These are phyloP conservation scores for Apamea sordens DNA, from an alignment of 2,888 invertebrate species.

Conservation along the genomic window DNA sequence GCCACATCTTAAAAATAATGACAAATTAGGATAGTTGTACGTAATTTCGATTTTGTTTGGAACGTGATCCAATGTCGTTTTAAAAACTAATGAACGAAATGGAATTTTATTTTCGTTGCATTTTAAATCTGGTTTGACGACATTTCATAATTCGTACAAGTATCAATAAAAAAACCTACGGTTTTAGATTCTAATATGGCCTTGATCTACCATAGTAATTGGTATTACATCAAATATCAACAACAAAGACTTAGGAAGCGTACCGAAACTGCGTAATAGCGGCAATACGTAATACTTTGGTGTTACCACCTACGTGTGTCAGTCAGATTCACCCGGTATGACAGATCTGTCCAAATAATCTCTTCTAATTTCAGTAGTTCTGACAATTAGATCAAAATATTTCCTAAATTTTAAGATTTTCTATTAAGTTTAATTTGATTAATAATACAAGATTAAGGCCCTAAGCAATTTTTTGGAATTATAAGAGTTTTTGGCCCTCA, in stretches of 20 bases:
- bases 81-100: conserved; percentile 27
- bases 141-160: background rate
- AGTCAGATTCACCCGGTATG: background rate
- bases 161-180: background rate
- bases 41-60: conserved; percentile 17
- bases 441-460: background rate
- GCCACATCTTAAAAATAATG: conserved; percentile 21
- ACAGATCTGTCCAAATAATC: conserved; percentile 12
- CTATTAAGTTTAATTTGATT: background rate
- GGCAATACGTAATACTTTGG: conserved; percentile 34
- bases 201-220: conserved; percentile 24
- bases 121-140: conserved; percentile 20
- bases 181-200: background rate
- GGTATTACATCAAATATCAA: conserved; percentile 30
- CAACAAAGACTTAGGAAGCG: conserved; percentile 10
- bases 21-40: background rate
- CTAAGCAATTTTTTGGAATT: background rate
- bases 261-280: conserved; percentile 53
- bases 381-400: conserved; percentile 16
- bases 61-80: conserved; percentile 23
- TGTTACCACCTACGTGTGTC: conserved; percentile 13
- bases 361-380: conserved; percentile 4
- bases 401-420: conserved; percentile 9
- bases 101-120: conserved; percentile 29
- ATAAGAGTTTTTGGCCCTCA: background rate